phyloP scores from a whole-genome alignment of 2,113 vertebrate genomes.

The Petroica traversi region DNA sequence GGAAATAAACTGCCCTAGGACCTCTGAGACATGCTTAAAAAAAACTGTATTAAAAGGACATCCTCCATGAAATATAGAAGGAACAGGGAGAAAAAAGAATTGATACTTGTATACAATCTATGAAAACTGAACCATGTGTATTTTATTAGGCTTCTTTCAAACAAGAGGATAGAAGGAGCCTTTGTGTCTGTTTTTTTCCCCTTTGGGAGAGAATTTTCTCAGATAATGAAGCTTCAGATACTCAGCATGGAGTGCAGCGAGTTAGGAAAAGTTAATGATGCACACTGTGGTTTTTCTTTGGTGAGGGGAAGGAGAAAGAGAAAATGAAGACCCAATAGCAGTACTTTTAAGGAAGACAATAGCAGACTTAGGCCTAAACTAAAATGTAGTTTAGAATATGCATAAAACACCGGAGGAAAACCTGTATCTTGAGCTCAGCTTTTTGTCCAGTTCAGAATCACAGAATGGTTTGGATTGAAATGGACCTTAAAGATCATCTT shows the following conservation, averaged over 20 bases:
- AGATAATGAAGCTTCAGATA: background rate
- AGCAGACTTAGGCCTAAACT: background rate
- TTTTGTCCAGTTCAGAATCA: background rate
- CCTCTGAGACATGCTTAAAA: background rate
- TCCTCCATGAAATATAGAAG: background rate
- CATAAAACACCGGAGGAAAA: background rate
- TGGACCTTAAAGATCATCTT: background rate
- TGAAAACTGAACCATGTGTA: background rate
- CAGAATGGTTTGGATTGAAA: background rate
- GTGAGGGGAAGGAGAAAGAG: background rate
- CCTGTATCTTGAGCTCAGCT: background rate
- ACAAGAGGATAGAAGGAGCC: background rate
- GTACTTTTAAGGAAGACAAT: background rate
- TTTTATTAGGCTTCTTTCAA: background rate
- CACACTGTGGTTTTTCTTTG: background rate
- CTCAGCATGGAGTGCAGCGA: background rate
- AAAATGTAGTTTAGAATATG: background rate
- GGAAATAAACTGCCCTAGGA: background rate
- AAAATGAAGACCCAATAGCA: background rate
- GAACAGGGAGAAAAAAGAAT: background rate
- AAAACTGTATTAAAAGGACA: background rate
- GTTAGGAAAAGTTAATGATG: background rate
- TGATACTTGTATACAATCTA: background rate
- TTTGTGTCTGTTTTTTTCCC: background rate
- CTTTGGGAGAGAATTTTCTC: background rate